A percentile compares a stretch with the other conserved stretches of the same genome.
phyloP scores from a whole-genome alignment of 2,113 vertebrate species.

The Xiphophorus hellerii region DNA sequence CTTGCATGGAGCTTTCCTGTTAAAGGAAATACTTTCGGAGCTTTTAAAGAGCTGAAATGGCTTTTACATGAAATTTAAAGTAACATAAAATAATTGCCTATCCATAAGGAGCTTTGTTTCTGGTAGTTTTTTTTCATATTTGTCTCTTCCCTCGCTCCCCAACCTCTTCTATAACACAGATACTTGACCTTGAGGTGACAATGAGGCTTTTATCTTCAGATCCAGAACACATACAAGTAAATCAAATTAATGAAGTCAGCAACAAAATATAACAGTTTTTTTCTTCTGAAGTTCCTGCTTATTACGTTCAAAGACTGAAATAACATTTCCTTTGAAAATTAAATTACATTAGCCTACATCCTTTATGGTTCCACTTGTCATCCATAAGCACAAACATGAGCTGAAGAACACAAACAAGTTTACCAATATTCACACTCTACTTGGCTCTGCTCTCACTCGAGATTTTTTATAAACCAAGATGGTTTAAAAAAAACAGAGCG shows the following conservation, averaged over 20 bases:
- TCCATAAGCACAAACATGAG: slow-evolving; percentile 44
- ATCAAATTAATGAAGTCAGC: neutral
- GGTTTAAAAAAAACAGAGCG: slow-evolving; percentile 39
- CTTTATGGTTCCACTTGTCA: slow-evolving; percentile 29
- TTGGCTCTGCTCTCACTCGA: slow-evolving; percentile 29
- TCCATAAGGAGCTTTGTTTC: neutral
- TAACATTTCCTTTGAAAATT: slow-evolving; percentile 62
- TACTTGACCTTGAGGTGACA: slow-evolving; percentile 37
- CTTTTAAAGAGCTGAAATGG: slow-evolving; percentile 63
- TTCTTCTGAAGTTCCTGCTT: slow-evolving; percentile 47
- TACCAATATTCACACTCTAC: slow-evolving; percentile 17
- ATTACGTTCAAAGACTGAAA: slow-evolving; percentile 54
- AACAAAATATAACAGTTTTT: slow-evolving; percentile 42
- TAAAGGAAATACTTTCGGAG: slow-evolving; percentile 76
- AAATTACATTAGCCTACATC: slow-evolving; percentile 58
- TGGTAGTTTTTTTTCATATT: too few relatives aligned
- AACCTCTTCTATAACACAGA: neutral
- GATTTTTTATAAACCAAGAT: slow-evolving; percentile 49
- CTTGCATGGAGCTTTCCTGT: slow-evolving; percentile 11
- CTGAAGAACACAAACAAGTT: slow-evolving; percentile 41
- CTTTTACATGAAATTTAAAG: slow-evolving; percentile 60
- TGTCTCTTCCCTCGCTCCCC: too few relatives aligned
- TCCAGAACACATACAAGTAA: slow-evolving; percentile 34
- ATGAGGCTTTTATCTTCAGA: slow-evolving; percentile 56
- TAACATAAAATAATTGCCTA: slow-evolving; percentile 45